These are phyloP conservation scores for Drosophila histrio DNA, from an alignment of 2,888 invertebrate species.

Conservation along the genomic window DNA sequence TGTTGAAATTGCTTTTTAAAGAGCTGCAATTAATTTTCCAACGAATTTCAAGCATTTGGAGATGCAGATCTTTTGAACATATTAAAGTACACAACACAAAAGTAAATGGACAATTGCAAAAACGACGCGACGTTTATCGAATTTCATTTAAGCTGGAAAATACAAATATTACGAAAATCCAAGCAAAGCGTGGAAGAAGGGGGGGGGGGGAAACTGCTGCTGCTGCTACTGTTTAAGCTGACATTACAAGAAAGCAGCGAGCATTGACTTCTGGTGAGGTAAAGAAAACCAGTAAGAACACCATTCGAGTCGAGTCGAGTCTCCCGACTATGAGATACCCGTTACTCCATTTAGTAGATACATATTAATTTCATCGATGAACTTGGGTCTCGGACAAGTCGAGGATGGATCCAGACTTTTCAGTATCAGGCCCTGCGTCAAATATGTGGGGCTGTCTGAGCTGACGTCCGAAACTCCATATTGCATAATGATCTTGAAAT, in stretches of 20 bases:
- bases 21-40: constrained; percentile 59
- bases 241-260: constrained; percentile 53
- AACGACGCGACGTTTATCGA: constrained; percentile 42
- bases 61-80: constrained; percentile 14
- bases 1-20: constrained; percentile 49
- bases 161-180: constrained; percentile 34
- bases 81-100: not conserved
- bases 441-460: no score
- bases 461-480: no score
- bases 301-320: no score
- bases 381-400: no score
- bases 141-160: constrained; percentile 62
- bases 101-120: constrained; percentile 22
- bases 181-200: not conserved
- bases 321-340: no score
- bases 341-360: no score
- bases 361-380: no score
- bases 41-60: constrained; percentile 43
- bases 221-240: constrained; percentile 50
- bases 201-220: constrained; percentile 5
- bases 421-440: no score
- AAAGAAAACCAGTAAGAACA: no score
- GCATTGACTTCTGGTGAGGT: constrained; percentile 50
- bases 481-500: no score
- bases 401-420: no score